A percentile compares a stretch with the other conserved stretches of the same genome.
Conservation (phyloP, 2,113 vertebrate species). For the Harpagus bidentatus region DNA sequence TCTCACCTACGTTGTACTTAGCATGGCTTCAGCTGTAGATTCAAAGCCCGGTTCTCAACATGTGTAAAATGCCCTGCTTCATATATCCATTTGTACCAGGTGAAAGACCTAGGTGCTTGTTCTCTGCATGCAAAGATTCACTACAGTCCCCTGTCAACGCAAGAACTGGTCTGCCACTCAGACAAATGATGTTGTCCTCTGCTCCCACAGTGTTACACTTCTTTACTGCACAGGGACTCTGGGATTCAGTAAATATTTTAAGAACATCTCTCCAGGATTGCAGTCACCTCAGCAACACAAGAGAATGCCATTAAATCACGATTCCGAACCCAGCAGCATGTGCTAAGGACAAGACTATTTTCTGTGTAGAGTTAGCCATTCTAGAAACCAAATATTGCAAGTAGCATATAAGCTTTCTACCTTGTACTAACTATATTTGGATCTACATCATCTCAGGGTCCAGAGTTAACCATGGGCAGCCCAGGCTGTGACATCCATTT, state of each 20-base stretch:
- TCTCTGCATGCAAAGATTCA: background rate
- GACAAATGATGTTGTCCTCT: background rate
- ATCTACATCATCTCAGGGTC: background rate
- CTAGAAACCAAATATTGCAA: background rate
- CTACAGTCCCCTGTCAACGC: background rate
- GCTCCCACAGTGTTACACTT: background rate
- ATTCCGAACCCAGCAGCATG: background rate
- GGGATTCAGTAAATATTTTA: background rate
- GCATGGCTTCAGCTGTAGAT: background rate
- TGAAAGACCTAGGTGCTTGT: background rate
- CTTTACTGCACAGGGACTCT: background rate
- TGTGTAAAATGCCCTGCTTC: background rate
- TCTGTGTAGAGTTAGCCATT: background rate
- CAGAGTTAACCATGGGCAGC: background rate
- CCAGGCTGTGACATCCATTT: background rate
- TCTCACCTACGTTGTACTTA: background rate
- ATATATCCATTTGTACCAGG: too few species aligned
- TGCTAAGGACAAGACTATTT: background rate
- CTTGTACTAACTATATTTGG: background rate
- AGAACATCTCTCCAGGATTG: background rate
- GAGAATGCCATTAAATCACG: background rate
- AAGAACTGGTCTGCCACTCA: background rate
- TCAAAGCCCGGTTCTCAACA: background rate
- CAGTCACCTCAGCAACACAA: background rate
- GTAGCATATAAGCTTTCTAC: background rate